Evolutionary conservation across 2,797 vertebrate genomes (phyloP).

Genomic region (Sebastes paucispinis): DNA sequence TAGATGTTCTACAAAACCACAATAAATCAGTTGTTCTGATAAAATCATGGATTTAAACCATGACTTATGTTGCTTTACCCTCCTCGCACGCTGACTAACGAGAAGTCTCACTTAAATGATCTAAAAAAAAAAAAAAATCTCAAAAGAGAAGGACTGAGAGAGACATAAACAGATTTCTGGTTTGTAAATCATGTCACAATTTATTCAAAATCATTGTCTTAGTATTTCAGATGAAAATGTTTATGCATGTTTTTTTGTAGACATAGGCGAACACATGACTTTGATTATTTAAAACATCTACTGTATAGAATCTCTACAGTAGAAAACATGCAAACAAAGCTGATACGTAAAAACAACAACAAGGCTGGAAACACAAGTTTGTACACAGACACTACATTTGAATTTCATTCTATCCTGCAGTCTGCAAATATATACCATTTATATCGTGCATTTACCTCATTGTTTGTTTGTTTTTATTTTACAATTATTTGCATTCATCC

Average conservation of each 20-base stretch:
- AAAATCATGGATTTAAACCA: not conserved
- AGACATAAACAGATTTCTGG: not conserved
- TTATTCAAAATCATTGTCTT: not conserved
- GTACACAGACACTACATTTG: not conserved
- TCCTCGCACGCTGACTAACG: not conserved
- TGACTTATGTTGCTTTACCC: not conserved
- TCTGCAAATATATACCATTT: not conserved
- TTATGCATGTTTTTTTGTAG: not conserved
- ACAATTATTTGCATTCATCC: not conserved
- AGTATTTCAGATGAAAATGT: not conserved
- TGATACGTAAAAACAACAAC: not conserved
- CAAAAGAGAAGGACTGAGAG: not conserved
- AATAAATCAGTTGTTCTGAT: not conserved
- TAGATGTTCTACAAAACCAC: not conserved
- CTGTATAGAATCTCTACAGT: not conserved
- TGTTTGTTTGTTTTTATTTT: not conserved
- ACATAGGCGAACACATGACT: not conserved
- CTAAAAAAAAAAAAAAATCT: not conserved
- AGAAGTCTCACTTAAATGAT: not conserved
- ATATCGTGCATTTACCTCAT: not conserved
- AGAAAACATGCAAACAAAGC: not conserved
- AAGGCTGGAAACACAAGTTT: not conserved
- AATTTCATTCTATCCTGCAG: not conserved
- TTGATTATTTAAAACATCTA: not conserved
- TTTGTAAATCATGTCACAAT: not conserved